phyloP scores from a whole-genome alignment of 2,113 vertebrate species.

The Silurus glanis region DNA sequence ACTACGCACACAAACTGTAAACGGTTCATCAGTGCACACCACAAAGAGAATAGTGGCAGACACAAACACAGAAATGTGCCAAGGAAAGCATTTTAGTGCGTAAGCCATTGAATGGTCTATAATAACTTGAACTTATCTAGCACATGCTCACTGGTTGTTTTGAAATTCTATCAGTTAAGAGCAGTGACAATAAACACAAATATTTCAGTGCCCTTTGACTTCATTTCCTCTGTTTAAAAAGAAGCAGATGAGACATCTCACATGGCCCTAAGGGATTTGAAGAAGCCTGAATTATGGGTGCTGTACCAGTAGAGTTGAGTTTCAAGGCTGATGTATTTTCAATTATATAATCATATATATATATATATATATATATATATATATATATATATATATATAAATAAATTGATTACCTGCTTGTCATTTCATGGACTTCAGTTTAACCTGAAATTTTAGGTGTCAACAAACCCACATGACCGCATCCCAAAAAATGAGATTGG shows the following conservation, averaged over 20 bases:
- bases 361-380: neutral
- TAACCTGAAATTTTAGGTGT: constrained; percentile 11
- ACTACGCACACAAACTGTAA: constrained; percentile 7
- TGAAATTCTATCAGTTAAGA: constrained; percentile 69
- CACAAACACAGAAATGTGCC: constrained; percentile 57
- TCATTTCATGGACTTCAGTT: neutral
- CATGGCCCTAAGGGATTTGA: constrained; percentile 34
- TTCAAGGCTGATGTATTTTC: constrained; percentile 12
- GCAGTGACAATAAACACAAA: constrained; percentile 69
- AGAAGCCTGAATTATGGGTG: constrained; percentile 31
- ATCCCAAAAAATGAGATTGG: neutral
- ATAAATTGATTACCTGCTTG: neutral
- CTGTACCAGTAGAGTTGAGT: constrained; percentile 20
- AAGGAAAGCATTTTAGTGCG: constrained; percentile 34
- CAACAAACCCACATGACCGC: constrained; percentile 2
- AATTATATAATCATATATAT: neutral
- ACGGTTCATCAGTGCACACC: constrained; percentile 2
- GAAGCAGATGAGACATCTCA: constrained; percentile 68
- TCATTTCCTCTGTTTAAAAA: constrained; percentile 69
- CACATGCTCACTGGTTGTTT: constrained; percentile 59
- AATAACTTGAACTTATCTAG: constrained; percentile 31
- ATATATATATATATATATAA: neutral
- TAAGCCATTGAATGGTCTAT: constrained; percentile 25
- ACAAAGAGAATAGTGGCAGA: constrained; percentile 22
- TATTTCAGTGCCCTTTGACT: constrained; percentile 73